Conservation (phyloP, 2,888 invertebrate species). For the Osedax frankpressi region DNA sequence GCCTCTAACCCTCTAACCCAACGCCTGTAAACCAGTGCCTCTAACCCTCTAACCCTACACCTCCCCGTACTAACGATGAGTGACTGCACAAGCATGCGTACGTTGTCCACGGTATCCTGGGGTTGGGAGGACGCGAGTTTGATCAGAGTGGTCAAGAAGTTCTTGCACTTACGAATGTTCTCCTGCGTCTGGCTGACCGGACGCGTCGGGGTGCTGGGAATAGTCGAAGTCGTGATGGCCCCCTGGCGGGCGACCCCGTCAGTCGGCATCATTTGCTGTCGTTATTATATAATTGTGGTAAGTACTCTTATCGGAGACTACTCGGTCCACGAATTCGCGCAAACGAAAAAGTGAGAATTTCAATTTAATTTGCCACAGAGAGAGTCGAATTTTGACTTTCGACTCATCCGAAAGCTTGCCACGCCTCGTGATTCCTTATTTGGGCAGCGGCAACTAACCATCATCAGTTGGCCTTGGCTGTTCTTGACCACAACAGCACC, state of each 20-base stretch:
- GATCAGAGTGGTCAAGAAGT: slow-evolving; percentile 85
- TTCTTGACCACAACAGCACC: slow-evolving; percentile 83
- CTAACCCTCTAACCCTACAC: too few species aligned
- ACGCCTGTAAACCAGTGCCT: too few species aligned
- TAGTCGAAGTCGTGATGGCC: slow-evolving; percentile 10
- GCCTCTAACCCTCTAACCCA: too few species aligned
- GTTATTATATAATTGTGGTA: not conserved
- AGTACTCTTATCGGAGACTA: too few species aligned
- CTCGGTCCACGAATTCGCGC: too few species aligned
- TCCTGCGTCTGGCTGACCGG: slow-evolving; percentile 32
- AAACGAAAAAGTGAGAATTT: too few species aligned
- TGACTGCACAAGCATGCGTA: slow-evolving; percentile 82
- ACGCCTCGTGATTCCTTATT: too few species aligned
- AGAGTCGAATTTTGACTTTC: too few species aligned
- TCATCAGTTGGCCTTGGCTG: slow-evolving; percentile 87
- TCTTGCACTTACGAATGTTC: slow-evolving; percentile 76
- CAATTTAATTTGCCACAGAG: too few species aligned
- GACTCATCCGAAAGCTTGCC: too few species aligned
- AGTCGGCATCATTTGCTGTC: not conserved
- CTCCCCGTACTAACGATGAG: slow-evolving; percentile 66
- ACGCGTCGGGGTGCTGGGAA: not conserved
- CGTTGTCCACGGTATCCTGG: slow-evolving; percentile 77
- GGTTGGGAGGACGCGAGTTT: slow-evolving; percentile 89
- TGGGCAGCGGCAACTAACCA: too few species aligned
- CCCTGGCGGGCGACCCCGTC: slow-evolving; percentile 7